Evolutionary conservation across 2,797 vertebrate species (phyloP).

Genomic region (Antennarius maculatus): DNA sequence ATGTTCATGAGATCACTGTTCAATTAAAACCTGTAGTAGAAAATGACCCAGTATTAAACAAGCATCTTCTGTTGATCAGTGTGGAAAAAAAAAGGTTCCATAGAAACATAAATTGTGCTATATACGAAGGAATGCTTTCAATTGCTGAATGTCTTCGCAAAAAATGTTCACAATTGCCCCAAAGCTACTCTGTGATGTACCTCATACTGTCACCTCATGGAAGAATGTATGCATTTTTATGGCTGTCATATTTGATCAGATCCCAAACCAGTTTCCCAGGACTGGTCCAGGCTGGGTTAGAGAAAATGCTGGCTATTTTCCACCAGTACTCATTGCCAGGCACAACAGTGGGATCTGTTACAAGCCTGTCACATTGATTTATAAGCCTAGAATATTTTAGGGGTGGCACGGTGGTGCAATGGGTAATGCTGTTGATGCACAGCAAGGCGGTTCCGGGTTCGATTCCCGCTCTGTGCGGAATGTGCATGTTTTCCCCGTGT

Average conservation of each 20-base stretch:
- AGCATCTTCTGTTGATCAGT: not conserved
- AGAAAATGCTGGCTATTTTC: constrained; percentile 72
- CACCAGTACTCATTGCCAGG: constrained; percentile 71
- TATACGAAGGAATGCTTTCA: not conserved
- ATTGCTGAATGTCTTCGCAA: constrained; percentile 9
- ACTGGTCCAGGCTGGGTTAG: constrained; percentile 53
- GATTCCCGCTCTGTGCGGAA: no score
- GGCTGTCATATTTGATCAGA: constrained; percentile 83
- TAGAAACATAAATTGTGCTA: not conserved
- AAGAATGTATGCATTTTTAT: constrained; percentile 74
- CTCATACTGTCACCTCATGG: constrained; percentile 41
- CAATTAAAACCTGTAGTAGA: not conserved
- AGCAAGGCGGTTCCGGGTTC: no score
- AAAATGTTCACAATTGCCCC: not conserved
- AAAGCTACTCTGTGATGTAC: constrained; percentile 21
- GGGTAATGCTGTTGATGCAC: no score
- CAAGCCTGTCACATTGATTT: constrained; percentile 80
- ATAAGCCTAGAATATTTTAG: constrained; percentile 69
- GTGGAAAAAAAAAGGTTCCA: not conserved
- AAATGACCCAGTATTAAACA: not conserved
- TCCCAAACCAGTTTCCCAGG: constrained; percentile 76
- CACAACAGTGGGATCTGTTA: constrained; percentile 76
- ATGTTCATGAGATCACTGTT: constrained; percentile 7
- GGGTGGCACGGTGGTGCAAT: no score
- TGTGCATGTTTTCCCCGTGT: no score